Base-by-base conservation (phyloP, 2,797 vertebrate genomes). In the Serranus cabrilla region DNA sequence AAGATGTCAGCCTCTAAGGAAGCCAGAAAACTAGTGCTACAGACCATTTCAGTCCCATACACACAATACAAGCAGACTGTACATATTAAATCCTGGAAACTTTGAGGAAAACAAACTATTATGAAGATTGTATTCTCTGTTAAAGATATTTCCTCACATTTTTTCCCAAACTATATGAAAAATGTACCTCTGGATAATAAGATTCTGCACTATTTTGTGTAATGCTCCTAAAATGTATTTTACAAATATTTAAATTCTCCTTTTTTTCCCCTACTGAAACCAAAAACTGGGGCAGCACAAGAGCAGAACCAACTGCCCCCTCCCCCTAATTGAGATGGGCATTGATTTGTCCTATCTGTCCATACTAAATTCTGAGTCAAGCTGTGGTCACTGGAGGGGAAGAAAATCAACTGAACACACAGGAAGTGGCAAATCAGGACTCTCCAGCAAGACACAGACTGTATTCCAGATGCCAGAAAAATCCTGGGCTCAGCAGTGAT, bases 281-380 rank as follows among this genome's bases (percentile, higher is more conserved):
- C 12, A 31, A 13, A 54, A 73, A 74, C 1, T 45, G 34, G 60
- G 18, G 55, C 59, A 58, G 45, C 31, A 46, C 3, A 37, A 37
- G 43, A 34, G 6, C 21, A 75, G 42, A 49, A 46, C 18, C 34
- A 66, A 65, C 18, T 10, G 7, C 25, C 34, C 27, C 34, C 34
- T 34, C 0, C 5, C 18, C 2, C 23, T 43, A 39, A 23, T 21
- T 69, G 23, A 82, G 55, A 71, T 45, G 37, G n/a, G 14, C 14
- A 79, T 78, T 69, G 67, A 83, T 78, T 71, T 67, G 45, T 20
- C 65, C 52, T 64, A 17, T 55, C 80, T 68, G 21, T 37, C 49
- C 61, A 59, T 8, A 68, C 78, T 49, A 23, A 82, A 77, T 54
- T 64, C 45, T 34, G 20, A 58, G 18, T 69, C 78, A 58, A 64